Conservation (phyloP, 2,113 vertebrate genomes). For the Aspiorhynchus laticeps region DNA sequence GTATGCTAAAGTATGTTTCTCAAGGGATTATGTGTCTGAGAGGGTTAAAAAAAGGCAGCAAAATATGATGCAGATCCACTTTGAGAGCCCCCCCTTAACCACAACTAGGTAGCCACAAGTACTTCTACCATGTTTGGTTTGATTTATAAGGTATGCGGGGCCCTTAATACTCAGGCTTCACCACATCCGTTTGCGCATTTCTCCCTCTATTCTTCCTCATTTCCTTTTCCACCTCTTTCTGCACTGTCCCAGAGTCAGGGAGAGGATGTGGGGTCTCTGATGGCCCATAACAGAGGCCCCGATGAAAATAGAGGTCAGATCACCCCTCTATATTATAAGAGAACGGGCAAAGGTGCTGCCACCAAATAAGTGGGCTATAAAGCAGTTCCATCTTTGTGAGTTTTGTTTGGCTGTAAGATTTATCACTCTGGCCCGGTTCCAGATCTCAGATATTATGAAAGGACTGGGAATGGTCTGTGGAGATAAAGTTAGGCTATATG, state of each 20-base stretch:
- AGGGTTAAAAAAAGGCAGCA: not conserved
- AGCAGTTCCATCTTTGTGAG: conserved; percentile 28
- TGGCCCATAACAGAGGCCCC: conserved; percentile 31
- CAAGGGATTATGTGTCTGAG: not conserved
- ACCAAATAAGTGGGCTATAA: conserved; percentile 35
- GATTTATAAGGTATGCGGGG: conserved; percentile 11
- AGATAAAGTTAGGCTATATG: conserved; percentile 52
- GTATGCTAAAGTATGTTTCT: not conserved
- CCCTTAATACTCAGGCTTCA: conserved; percentile 15
- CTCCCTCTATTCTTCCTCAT: conserved; percentile 7
- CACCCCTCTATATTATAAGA: conserved; percentile 5
- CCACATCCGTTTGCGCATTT: conserved; percentile 29
- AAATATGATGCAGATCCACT: not conserved
- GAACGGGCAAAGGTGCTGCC: not conserved
- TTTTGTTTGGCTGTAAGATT: not conserved
- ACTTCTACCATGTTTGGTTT: conserved; percentile 20
- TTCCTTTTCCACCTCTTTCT: conserved; percentile 6
- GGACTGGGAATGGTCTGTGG: conserved; percentile 20
- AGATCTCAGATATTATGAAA: conserved; percentile 8
- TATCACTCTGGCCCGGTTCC: conserved; percentile 32
- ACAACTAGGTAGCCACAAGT: conserved; percentile 25
- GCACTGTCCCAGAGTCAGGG: not conserved
- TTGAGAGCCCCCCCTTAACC: not conserved
- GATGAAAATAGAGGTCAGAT: conserved; percentile 39
- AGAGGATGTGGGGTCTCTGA: conserved; percentile 9